Evolutionary conservation across 1,140 invertebrate genomes (phyloP).

Genomic region (Lycorma delicatula): DNA sequence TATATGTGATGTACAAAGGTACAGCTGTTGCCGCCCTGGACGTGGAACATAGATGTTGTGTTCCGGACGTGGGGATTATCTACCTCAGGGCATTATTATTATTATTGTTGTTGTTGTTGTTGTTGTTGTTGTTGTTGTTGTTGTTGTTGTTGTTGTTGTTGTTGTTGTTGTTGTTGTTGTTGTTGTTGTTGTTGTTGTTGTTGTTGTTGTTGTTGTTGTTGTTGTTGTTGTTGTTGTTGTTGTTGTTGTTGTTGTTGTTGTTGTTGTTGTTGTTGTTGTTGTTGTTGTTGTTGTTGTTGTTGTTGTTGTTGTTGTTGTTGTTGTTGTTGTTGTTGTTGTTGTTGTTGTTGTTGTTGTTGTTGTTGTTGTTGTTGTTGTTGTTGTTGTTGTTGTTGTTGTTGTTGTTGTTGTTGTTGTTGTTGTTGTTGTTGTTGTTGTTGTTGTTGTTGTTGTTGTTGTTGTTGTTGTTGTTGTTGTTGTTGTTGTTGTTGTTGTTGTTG

Average conservation of each 20-base stretch:
- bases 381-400: constrained; percentile 1
- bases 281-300: background rate
- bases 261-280: constrained; percentile 1
- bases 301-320: background rate
- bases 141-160: constrained; percentile 1
- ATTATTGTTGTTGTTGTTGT: constrained; percentile 1
- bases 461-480: background rate
- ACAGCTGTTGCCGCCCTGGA: too few species aligned
- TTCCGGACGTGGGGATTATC: too few species aligned
- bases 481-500: background rate
- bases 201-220: constrained; percentile 1
- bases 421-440: background rate
- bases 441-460: constrained; percentile 1
- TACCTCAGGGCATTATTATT: too few species aligned
- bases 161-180: background rate
- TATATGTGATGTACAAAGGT: too few species aligned
- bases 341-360: background rate
- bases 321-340: constrained; percentile 1
- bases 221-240: background rate
- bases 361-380: background rate
- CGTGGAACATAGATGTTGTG: background rate
- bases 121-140: background rate
- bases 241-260: background rate
- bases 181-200: background rate
- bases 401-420: background rate